Conservation (phyloP, 2,113 vertebrate genomes). For the Uria aalge region DNA sequence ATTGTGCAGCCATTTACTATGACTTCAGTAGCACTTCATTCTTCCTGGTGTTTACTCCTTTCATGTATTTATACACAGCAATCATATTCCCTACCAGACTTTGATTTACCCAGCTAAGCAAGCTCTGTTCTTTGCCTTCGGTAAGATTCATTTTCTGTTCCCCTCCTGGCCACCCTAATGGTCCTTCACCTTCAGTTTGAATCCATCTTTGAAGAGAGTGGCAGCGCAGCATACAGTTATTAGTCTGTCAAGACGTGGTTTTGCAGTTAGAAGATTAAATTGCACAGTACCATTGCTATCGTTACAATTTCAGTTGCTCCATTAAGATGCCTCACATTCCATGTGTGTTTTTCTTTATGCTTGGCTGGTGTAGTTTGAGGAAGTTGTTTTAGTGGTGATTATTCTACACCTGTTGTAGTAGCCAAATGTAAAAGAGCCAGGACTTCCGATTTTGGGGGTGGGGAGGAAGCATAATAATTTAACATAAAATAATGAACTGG, state of each 20-base stretch:
- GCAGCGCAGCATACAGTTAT: background rate
- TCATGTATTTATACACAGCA: background rate
- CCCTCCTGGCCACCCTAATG: background rate
- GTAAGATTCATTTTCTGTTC: background rate
- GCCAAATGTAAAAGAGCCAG: background rate
- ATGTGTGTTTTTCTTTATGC: background rate
- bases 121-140: background rate
- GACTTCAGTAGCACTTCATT: background rate
- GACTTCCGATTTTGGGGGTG: background rate
- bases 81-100: background rate
- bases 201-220: background rate
- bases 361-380: background rate
- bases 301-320: background rate
- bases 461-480: background rate
- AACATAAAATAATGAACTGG: background rate
- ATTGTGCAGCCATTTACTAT: background rate
- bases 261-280: background rate
- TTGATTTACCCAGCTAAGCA: background rate
- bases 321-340: background rate
- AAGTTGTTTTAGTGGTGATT: background rate
- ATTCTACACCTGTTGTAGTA: background rate
- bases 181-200: background rate
- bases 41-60: background rate
- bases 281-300: background rate
- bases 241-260: background rate